phyloP scores from a whole-genome alignment of 2,113 vertebrate genomes.

The Sialia sialis region DNA sequence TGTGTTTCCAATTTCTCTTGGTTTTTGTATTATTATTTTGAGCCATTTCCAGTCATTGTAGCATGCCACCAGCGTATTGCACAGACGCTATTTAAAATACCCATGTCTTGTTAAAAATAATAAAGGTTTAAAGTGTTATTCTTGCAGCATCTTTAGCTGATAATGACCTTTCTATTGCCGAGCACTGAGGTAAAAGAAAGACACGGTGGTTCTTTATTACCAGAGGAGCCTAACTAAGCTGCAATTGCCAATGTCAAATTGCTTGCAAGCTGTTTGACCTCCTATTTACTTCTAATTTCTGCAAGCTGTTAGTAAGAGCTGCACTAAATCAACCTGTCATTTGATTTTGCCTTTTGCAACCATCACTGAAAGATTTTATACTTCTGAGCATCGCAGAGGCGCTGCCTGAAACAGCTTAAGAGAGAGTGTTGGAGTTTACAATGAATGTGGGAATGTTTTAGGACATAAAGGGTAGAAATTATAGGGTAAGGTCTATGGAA shows the following conservation, averaged over 20 bases:
- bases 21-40: background rate
- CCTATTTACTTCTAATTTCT: conserved; percentile 71
- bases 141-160: background rate
- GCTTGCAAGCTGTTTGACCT: conserved; percentile 62
- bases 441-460: background rate
- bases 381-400: conserved; percentile 35
- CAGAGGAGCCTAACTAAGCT: conserved; percentile 62
- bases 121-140: conserved; percentile 5
- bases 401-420: background rate
- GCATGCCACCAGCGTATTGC: background rate
- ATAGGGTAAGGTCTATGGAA: background rate
- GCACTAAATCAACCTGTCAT: conserved; percentile 65
- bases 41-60: background rate
- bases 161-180: background rate
- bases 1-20: background rate
- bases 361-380: conserved; percentile 33
- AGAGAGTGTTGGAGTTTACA: background rate
- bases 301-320: conserved; percentile 61
- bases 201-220: conserved; percentile 31
- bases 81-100: background rate
- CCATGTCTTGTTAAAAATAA: background rate
- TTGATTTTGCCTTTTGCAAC: conserved; percentile 38
- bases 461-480: background rate
- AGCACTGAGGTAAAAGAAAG: conserved; percentile 2
- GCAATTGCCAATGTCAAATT: conserved; percentile 66